phyloP scores from a whole-genome alignment of 2,888 invertebrate species.

The Ecliptopera silaceata region DNA sequence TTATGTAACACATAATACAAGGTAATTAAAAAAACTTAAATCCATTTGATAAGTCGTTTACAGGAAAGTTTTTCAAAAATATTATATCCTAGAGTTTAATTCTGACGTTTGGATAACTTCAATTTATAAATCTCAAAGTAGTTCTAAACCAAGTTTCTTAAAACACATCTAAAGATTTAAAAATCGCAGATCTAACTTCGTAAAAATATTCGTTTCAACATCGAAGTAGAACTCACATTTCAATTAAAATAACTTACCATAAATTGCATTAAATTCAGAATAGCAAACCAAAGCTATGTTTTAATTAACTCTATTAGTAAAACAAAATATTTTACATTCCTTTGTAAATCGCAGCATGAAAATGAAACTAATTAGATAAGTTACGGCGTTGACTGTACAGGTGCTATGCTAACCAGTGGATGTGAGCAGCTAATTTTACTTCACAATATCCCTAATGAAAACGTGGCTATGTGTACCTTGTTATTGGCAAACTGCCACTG shows the following conservation, averaged over 20 bases:
- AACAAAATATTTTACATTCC: background rate
- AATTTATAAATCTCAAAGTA: slow-evolving; percentile 1
- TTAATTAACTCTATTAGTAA: background rate
- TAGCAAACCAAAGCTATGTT: background rate
- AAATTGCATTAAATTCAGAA: background rate
- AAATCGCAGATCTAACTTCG: background rate
- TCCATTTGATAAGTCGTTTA: too few species aligned
- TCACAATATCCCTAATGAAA: slow-evolving; percentile 11
- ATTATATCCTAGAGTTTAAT: too few species aligned
- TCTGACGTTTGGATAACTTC: background rate
- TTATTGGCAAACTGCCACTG: slow-evolving; percentile 12
- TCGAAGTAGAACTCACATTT: background rate
- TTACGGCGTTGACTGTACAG: slow-evolving; percentile 14
- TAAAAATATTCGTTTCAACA: too few species aligned
- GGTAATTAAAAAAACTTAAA: too few species aligned
- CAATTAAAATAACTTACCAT: background rate
- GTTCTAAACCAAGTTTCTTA: background rate
- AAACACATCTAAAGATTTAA: background rate
- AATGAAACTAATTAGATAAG: background rate
- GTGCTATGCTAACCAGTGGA: slow-evolving; percentile 20
- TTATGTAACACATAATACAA: too few species aligned
- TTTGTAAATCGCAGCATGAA: background rate
- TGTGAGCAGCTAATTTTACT: slow-evolving; percentile 10
- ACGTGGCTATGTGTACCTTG: slow-evolving; percentile 5
- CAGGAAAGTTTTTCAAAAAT: too few species aligned